These are phyloP conservation scores for Scaptomyza hsui DNA, from an alignment of 1,140 invertebrate genomes.

Conservation along the genomic window DNA sequence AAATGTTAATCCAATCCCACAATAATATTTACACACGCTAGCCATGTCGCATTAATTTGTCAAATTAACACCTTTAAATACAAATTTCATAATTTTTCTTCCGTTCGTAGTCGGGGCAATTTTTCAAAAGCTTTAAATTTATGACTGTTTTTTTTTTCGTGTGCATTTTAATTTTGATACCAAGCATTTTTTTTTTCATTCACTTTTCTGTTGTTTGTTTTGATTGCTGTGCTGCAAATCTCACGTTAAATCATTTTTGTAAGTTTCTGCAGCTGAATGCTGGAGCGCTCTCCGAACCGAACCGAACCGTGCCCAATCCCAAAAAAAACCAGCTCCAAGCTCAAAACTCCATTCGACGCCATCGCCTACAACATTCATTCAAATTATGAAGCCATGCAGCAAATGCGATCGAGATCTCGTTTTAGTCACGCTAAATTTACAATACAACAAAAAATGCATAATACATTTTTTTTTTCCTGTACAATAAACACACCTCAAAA, in stretches of 20 bases:
- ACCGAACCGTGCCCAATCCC: not conserved
- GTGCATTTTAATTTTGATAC: conserved; percentile 35
- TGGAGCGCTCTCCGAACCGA: not conserved
- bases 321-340: conserved; percentile 17
- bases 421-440: conserved; percentile 82
- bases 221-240: conserved; percentile 45
- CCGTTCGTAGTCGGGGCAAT: conserved; percentile 39
- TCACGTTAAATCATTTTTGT: conserved; percentile 73
- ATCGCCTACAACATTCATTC: conserved; percentile 81
- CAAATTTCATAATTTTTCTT: conserved; percentile 62
- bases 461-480: conserved; percentile 6
- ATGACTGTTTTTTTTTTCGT: conserved; percentile 56
- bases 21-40: conserved; percentile 17
- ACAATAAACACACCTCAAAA: conserved; percentile 74
- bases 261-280: conserved; percentile 29
- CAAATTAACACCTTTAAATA: conserved; percentile 79
- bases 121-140: conserved; percentile 74
- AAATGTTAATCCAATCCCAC: conserved; percentile 11
- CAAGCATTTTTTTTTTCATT: conserved; percentile 23
- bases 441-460: conserved; percentile 46
- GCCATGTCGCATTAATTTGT: conserved; percentile 71
- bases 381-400: conserved; percentile 71
- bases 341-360: conserved; percentile 31
- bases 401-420: conserved; percentile 76
- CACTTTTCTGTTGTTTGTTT: conserved; percentile 37